Evolutionary conservation across 2,113 vertebrate genomes (phyloP).

Genomic region (Xenopus laevis): DNA sequence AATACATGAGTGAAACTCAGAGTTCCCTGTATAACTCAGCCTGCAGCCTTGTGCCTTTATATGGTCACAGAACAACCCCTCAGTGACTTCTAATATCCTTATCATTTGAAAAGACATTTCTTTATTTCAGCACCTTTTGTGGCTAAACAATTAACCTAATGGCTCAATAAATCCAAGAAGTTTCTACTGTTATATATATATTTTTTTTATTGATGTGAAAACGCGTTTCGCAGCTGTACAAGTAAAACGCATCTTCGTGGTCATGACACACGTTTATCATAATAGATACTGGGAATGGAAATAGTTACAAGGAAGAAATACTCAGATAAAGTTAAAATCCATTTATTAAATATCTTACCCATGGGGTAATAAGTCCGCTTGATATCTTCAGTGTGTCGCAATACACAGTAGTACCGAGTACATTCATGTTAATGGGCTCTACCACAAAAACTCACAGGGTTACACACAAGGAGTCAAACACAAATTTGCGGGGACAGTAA

Average conservation of each 20-base stretch:
- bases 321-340: conserved; percentile 86
- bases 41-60: too few relatives aligned
- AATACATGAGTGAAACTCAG: too few relatives aligned
- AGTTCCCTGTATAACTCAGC: too few relatives aligned
- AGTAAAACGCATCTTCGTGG: conserved; percentile 76
- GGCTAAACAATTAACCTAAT: too few relatives aligned
- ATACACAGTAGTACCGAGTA: conserved; percentile 90
- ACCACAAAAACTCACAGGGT: conserved; percentile 82
- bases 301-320: conserved; percentile 94
- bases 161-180: too few relatives aligned
- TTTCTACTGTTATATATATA: too few relatives aligned
- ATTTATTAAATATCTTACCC: conserved; percentile 98
- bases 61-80: too few relatives aligned
- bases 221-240: conserved; percentile 76
- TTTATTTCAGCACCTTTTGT: too few relatives aligned
- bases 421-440: conserved; percentile 90
- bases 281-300: conserved; percentile 81
- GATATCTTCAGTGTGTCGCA: conserved; percentile 89
- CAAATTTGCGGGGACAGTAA: too few relatives aligned
- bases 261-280: conserved; percentile 77
- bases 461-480: conserved; percentile 86
- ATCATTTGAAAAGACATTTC: too few relatives aligned
- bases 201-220: too few relatives aligned
- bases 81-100: too few relatives aligned
- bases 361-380: conserved; percentile 98